A percentile compares a stretch with the other conserved stretches of the same genome.
Conservation (phyloP, 2,113 vertebrate species). For the Peromyscus californicus region DNA sequence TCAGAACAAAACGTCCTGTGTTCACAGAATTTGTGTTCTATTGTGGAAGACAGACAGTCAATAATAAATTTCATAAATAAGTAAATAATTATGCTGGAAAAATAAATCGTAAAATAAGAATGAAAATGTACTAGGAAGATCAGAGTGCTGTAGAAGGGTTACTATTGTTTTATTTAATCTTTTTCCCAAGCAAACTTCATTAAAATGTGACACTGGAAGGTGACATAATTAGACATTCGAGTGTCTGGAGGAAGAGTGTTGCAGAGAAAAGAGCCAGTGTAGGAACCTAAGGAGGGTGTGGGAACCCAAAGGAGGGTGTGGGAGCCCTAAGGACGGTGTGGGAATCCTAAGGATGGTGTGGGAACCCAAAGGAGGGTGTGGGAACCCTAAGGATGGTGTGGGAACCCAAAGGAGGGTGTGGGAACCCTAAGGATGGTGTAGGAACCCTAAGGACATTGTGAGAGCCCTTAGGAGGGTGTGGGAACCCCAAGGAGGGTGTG, state of each 20-base stretch:
- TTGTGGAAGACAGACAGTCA: neutral
- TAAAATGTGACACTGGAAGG: neutral
- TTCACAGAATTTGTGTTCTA: neutral
- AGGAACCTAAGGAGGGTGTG: neutral
- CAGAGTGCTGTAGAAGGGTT: rapidly evolving
- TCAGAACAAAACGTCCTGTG: neutral
- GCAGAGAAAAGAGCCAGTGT: neutral
- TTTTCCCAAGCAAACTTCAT: neutral
- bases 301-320: too few relatives aligned
- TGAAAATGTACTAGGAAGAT: neutral
- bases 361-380: too few relatives aligned
- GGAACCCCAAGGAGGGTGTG: neutral
- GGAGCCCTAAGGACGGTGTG: too few relatives aligned
- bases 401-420: neutral
- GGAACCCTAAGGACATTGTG: neutral
- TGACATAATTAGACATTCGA: neutral
- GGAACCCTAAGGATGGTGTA: neutral
- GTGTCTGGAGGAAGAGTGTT: neutral
- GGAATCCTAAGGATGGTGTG: too few relatives aligned
- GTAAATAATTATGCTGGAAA: neutral
- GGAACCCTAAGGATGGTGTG: too few relatives aligned
- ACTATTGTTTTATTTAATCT: neutral
- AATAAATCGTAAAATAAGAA: neutral
- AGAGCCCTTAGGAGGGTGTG: neutral
- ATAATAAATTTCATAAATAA: neutral